A percentile compares a stretch with the other conserved stretches of the same genome.
phyloP scores from a whole-genome alignment of 2,113 vertebrate species.

The Labrus mixtus region DNA sequence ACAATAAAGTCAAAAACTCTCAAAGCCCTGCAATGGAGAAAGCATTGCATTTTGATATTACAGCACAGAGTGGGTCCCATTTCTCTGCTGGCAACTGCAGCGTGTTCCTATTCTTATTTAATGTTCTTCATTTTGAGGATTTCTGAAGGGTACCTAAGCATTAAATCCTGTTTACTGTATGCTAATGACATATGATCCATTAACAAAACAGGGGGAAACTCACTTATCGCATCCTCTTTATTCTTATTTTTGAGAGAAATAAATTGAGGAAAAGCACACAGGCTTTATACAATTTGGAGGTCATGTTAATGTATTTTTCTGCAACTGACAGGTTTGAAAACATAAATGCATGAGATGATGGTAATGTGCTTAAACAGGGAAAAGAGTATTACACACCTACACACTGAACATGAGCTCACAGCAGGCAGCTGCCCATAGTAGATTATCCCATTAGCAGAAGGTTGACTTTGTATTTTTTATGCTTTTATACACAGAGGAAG shows the following conservation, averaged over 20 bases:
- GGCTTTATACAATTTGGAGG: too few species aligned
- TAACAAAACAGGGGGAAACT: neutral
- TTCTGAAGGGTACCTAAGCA: slow-evolving; percentile 27
- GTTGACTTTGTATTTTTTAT: neutral
- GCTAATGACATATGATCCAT: neutral
- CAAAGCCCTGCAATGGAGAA: neutral
- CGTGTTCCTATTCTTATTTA: slow-evolving; percentile 28
- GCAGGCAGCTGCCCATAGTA: neutral
- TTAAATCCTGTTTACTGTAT: slow-evolving; percentile 47
- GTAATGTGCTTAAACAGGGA: slow-evolving; percentile 17
- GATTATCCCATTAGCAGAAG: slow-evolving; percentile 8
- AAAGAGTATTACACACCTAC: slow-evolving; percentile 16
- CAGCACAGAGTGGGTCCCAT: neutral
- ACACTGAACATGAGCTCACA: neutral
- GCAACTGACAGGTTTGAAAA: neutral
- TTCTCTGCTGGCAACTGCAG: slow-evolving; percentile 1
- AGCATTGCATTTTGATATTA: slow-evolving; percentile 1
- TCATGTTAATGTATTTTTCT: neutral
- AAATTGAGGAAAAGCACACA: neutral
- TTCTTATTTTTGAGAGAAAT: neutral
- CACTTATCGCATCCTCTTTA: neutral
- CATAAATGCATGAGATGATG: neutral
- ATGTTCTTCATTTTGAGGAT: slow-evolving; percentile 31
- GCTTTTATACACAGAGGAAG: neutral
- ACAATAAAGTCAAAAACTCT: neutral